Evolutionary conservation across 2,113 vertebrate genomes (phyloP), one percentile per base, ranked within the genome.

Genomic region (Tonatia bakeri): DNA sequence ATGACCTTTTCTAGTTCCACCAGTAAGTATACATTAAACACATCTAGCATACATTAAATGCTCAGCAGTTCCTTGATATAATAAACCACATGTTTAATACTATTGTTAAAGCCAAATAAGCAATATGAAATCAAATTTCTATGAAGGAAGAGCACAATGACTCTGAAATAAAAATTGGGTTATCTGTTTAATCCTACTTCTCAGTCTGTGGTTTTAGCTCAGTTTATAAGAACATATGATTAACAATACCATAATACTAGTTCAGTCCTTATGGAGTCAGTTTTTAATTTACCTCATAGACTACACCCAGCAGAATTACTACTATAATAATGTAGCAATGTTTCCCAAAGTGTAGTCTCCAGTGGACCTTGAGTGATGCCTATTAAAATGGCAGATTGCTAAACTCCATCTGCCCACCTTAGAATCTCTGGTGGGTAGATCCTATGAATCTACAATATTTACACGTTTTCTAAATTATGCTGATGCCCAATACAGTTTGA

Each of bases 1-100:
- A 97, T 92, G 95, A 96, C 91, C 94, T 97, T 87, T 97, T 97
- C 97, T 96, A 93, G 97, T 98, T 81, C 77, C 45, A 97, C 95
- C 33, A 98, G 93, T 98, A 95, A 97, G 59, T n/a, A 85, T 91
- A 94, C 96, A 77, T 87, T 72, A 91, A 81, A 87, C 67, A 81
- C 54, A 95, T 64, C 7, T 50, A 91, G 3, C 33, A 1, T 33
- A 93, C 87, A 65, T 64, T 80, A 87, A 96, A 36, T 94, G 96
- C 87, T 94, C 76, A 75, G 80, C 26, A 90, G 36, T 94, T 90
- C 90, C 84, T 70, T 89, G 87, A 26, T 61, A 45, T 50, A 82
- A 97, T 47, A 73, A 89, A 82, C 17, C 82, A 92, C 16, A 20
- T 64, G 90, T 84, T 84, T 76, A 91, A 26, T 69, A 75, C 56